Evolutionary conservation across 2,888 invertebrate species (phyloP).

Genomic region (Alloplasta piceator): DNA sequence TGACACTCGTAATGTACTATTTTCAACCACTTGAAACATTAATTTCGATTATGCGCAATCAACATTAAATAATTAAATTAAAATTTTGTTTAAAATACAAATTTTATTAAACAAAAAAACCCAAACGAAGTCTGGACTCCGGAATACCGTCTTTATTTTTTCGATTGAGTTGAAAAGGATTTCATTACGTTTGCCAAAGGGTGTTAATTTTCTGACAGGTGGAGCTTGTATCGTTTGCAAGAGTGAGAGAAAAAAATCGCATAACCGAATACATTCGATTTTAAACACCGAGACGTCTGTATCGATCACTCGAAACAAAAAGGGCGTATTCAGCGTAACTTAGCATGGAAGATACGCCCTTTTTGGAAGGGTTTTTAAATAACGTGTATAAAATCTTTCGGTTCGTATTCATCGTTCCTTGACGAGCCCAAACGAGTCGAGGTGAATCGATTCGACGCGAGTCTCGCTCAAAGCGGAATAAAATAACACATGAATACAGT

Average conservation of each 20-base stretch:
- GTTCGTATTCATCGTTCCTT: slow-evolving; percentile 53
- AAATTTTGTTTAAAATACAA: too few relatives aligned
- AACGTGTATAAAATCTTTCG: slow-evolving; percentile 30
- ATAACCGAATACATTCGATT: slow-evolving; percentile 11
- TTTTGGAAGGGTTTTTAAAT: neutral
- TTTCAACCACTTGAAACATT: too few relatives aligned
- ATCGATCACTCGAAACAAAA: too few relatives aligned
- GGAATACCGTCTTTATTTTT: too few relatives aligned
- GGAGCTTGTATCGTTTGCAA: slow-evolving; percentile 23
- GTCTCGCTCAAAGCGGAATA: slow-evolving; percentile 61
- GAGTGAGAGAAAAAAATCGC: neutral
- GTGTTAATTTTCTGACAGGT: slow-evolving; percentile 37
- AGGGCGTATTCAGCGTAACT: too few relatives aligned
- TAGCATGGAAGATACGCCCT: neutral
- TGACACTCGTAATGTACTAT: too few relatives aligned
- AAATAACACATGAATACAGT: slow-evolving; percentile 30
- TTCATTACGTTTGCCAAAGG: slow-evolving; percentile 18
- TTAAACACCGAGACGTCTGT: neutral
- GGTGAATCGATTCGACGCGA: slow-evolving; percentile 73
- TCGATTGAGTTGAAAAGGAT: slow-evolving; percentile 42
- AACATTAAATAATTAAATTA: too few relatives aligned
- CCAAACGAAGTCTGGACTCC: too few relatives aligned
- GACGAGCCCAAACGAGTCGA: slow-evolving; percentile 73
- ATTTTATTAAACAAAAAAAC: too few relatives aligned
- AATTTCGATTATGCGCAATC: too few relatives aligned